phyloP scores from a whole-genome alignment of 2,113 vertebrate species.

The Leiothrix lutea region DNA sequence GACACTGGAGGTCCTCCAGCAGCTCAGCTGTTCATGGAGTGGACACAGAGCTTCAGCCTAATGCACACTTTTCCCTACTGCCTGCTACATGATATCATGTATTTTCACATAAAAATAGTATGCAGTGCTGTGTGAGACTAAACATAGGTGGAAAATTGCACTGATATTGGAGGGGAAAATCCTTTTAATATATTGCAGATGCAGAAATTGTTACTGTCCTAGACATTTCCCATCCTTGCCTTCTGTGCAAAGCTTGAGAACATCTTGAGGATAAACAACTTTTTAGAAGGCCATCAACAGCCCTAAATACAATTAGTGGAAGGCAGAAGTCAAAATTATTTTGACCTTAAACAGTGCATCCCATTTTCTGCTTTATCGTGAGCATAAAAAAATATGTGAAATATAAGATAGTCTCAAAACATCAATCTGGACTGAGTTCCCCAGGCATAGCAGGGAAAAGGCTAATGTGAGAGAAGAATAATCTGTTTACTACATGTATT shows the following conservation, averaged over 20 bases:
- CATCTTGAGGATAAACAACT: neutral
- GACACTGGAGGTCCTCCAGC: fast-evolving
- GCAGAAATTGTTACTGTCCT: neutral
- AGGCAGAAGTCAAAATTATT: neutral
- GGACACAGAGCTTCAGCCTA: neutral
- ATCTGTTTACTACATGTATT: neutral
- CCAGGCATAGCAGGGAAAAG: neutral
- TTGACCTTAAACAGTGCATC: neutral
- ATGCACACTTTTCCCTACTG: neutral
- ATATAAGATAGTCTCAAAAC: neutral
- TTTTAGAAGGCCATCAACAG: neutral
- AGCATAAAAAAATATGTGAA: neutral
- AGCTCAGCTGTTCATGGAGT: neutral
- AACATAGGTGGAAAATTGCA: neutral
- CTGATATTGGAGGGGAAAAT: neutral
- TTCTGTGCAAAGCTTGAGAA: neutral
- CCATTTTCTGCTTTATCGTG: neutral
- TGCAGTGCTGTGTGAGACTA: neutral
- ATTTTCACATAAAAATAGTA: neutral
- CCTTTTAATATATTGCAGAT: neutral
- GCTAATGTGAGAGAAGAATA: neutral
- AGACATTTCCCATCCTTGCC: neutral
- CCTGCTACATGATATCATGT: neutral
- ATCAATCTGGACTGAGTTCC: neutral
- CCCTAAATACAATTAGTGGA: neutral